Evolutionary conservation across 64 coral and sea anemone species (phyloP).

Genomic region (Acropora yongei): DNA sequence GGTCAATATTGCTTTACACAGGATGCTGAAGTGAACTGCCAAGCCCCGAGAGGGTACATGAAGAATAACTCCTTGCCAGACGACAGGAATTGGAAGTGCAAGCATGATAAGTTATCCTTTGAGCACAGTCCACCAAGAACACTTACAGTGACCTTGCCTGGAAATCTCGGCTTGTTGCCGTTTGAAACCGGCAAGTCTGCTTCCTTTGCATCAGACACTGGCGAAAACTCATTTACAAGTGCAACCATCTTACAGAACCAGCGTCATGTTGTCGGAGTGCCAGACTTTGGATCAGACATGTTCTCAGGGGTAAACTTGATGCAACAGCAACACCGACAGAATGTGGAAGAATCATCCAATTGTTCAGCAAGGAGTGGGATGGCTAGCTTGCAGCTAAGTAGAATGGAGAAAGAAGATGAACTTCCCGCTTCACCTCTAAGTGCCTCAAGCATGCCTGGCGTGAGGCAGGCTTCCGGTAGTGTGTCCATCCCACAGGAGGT

Average conservation of each 20-base stretch:
- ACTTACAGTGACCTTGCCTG: background rate
- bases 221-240: background rate
- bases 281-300: background rate
- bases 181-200: background rate
- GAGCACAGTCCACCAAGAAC: background rate
- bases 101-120: constrained; percentile 3
- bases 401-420: background rate
- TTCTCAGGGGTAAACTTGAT: no score
- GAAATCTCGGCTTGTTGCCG: background rate
- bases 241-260: background rate
- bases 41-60: background rate
- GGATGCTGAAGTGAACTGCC: background rate
- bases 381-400: background rate
- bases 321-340: no score
- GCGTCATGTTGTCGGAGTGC: constrained; percentile 1
- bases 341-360: background rate
- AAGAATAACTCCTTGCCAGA: background rate
- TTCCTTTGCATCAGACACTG: background rate
- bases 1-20: background rate
- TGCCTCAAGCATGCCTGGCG: background rate
- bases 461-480: background rate
- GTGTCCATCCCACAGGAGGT: background rate
- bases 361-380: background rate
- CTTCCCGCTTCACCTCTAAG: background rate
- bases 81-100: background rate